Conservation (phyloP, 2,888 invertebrate species). For the Limnephilus rhombicus region DNA sequence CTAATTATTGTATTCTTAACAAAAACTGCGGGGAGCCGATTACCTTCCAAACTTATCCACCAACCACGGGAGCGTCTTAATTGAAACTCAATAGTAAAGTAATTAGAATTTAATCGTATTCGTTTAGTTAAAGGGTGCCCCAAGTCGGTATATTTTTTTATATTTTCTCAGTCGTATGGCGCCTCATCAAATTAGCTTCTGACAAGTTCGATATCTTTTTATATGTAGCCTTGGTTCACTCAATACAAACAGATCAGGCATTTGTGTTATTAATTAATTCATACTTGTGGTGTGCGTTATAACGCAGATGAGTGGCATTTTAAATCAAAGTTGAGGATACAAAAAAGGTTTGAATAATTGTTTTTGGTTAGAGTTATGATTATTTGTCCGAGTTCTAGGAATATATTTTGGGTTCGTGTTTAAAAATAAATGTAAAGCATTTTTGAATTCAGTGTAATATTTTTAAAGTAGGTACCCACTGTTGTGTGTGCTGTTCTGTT, state of each 20-base stretch:
- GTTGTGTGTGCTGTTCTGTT: no score
- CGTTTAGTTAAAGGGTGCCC: conserved; percentile 28
- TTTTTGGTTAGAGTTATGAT: neutral
- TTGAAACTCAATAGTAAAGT: conserved; percentile 54
- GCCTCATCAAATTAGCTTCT: conserved; percentile 47
- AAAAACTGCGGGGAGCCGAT: conserved; percentile 29
- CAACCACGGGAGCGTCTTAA: conserved; percentile 44
- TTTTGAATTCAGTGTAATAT: no score
- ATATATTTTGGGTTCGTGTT: neutral
- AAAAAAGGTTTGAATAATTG: neutral
- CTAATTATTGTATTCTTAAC: conserved; percentile 33
- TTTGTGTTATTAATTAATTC: neutral
- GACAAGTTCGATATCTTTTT: conserved; percentile 37
- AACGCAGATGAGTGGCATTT: neutral
- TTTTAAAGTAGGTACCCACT: no score
- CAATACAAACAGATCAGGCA: neutral
- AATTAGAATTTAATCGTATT: conserved; percentile 53
- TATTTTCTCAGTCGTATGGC: conserved; percentile 40
- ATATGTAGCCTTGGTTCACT: conserved; percentile 22
- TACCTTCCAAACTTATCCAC: neutral
- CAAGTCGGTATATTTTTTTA: neutral
- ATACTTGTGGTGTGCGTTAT: neutral
- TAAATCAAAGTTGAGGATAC: neutral
- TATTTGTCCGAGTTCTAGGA: neutral
- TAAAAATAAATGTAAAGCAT: neutral